Conservation (phyloP, 2,113 vertebrate genomes). For the Ia io region DNA sequence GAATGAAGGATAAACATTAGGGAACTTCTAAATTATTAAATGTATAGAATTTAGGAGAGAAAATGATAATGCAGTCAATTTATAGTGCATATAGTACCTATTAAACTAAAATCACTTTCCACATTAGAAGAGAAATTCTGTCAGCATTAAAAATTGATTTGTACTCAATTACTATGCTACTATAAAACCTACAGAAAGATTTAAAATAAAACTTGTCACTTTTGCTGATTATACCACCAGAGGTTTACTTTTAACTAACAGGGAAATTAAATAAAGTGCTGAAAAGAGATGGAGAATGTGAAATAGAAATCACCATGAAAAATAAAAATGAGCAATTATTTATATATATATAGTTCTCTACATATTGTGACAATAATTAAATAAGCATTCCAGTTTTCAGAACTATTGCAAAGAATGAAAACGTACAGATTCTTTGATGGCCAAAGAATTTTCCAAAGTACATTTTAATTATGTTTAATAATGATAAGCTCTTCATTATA, state of each 20-base stretch:
- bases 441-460: constrained; percentile 43
- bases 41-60: constrained; percentile 38
- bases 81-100: constrained; percentile 32
- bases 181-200: constrained; percentile 3
- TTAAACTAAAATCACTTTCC: constrained; percentile 12
- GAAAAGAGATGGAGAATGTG: constrained; percentile 44
- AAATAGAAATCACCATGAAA: constrained; percentile 42
- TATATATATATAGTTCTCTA: not conserved
- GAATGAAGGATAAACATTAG: not conserved
- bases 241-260: constrained; percentile 47
- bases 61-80: constrained; percentile 78
- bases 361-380: not conserved
- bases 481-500: constrained; percentile 21
- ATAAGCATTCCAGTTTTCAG: constrained; percentile 13
- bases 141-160: constrained; percentile 51
- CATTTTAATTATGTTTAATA: constrained; percentile 34
- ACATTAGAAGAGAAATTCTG: constrained; percentile 47
- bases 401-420: constrained; percentile 28
- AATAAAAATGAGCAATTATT: constrained; percentile 32
- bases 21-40: constrained; percentile 48
- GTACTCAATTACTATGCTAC: not conserved
- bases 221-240: constrained; percentile 38
- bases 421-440: constrained; percentile 14
- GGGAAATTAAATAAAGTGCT: constrained; percentile 41
- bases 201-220: constrained; percentile 17